Conservation (phyloP, 1,140 invertebrate genomes). For the Pogonognathellus flavescens region DNA sequence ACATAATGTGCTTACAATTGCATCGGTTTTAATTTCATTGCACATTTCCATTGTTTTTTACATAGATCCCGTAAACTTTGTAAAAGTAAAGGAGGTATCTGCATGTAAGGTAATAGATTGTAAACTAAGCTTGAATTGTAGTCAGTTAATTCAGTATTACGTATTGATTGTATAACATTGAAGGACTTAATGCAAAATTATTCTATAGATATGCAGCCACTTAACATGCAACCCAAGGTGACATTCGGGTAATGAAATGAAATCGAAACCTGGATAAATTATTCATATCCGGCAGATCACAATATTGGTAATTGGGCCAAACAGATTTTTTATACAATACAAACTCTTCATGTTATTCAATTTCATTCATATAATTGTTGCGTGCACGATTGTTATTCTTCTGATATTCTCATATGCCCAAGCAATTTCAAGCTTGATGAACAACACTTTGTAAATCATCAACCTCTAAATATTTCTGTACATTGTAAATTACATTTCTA, state of each 20-base stretch:
- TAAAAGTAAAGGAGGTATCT: too few species aligned
- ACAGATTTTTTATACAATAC: not conserved
- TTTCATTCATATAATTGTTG: not conserved
- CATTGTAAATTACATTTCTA: too few species aligned
- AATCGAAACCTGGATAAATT: constrained; percentile 43
- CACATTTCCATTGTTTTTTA: too few species aligned
- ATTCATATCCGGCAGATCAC: constrained; percentile 25
- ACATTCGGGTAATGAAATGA: not conserved
- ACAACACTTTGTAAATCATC: too few species aligned
- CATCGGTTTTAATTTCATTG: too few species aligned
- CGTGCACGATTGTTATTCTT: too few species aligned
- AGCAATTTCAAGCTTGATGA: not conserved
- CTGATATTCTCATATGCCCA: too few species aligned
- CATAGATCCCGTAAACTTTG: too few species aligned
- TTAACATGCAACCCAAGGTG: not conserved
- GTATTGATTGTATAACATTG: too few species aligned
- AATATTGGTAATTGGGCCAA: constrained; percentile 11
- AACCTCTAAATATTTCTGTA: too few species aligned
- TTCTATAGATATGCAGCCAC: not conserved
- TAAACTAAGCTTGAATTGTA: too few species aligned
- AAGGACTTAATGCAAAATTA: not conserved
- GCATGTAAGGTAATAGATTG: too few species aligned
- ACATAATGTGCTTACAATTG: not conserved
- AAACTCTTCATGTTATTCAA: not conserved
- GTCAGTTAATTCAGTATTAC: not conserved